These are phyloP conservation scores for Cremastobaeus sp. DNA, from an alignment of 2,888 invertebrate species.

Conservation along the genomic window DNA sequence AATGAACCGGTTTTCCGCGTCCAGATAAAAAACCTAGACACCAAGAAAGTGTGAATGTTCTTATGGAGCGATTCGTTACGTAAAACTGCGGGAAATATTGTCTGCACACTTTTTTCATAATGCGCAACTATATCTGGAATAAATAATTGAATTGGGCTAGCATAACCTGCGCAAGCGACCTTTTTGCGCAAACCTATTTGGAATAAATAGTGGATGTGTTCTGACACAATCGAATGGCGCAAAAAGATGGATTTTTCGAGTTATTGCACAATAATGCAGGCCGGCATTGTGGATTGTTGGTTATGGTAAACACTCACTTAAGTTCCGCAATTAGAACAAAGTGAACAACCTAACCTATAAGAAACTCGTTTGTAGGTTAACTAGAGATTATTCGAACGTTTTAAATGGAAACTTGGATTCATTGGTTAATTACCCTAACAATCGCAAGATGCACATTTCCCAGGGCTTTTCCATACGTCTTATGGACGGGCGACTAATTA, in stretches of 20 bases:
- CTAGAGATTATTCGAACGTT: slow-evolving; percentile 16
- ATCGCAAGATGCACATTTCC: slow-evolving; percentile 33
- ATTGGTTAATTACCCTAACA: slow-evolving; percentile 30
- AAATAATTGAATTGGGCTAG: slow-evolving; percentile 10
- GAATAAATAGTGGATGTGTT: too few relatives aligned
- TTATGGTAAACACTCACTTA: too few relatives aligned
- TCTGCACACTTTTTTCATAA: slow-evolving; percentile 35
- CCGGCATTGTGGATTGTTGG: too few relatives aligned
- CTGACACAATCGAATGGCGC: too few relatives aligned
- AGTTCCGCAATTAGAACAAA: too few relatives aligned
- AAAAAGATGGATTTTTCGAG: too few relatives aligned
- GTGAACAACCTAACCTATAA: neutral
- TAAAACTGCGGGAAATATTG: slow-evolving; percentile 47
- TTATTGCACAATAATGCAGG: too few relatives aligned
- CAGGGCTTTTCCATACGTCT: slow-evolving; percentile 49
- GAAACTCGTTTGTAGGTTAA: slow-evolving; percentile 4
- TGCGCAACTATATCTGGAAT: slow-evolving; percentile 3
- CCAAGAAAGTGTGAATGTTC: slow-evolving; percentile 60
- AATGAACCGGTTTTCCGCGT: slow-evolving; percentile 56
- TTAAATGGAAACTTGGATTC: slow-evolving; percentile 19
- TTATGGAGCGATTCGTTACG: slow-evolving; percentile 40
- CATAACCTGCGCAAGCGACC: too few relatives aligned
- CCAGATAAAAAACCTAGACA: slow-evolving; percentile 51
- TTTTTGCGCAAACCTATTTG: too few relatives aligned
- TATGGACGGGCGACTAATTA: slow-evolving; percentile 42